Evolutionary conservation across 2,113 vertebrate species (phyloP).

Genomic region (Laticauda colubrina): DNA sequence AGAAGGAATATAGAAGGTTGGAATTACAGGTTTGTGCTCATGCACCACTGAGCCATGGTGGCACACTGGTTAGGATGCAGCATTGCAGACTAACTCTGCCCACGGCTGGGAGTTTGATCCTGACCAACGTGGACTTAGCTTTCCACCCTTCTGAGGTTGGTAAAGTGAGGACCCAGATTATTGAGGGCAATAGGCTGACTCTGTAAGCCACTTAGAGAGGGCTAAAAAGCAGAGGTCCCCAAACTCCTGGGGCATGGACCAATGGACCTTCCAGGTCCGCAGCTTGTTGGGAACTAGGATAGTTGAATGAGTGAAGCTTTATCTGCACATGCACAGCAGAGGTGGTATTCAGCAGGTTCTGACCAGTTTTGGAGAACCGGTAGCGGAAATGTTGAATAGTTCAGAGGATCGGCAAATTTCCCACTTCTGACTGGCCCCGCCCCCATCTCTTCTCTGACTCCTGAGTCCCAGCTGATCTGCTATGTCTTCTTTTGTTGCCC

Average conservation of each 20-base stretch:
- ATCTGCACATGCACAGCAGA: not conserved
- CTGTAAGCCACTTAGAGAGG: not conserved
- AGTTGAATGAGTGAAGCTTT: not conserved
- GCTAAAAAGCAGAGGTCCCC: not conserved
- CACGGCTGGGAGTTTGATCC: not conserved
- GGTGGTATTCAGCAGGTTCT: no score
- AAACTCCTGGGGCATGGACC: no score
- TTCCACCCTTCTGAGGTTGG: not conserved
- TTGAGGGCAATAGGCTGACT: not conserved
- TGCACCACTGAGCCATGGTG: not conserved
- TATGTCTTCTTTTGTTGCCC: no score
- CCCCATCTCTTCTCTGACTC: no score
- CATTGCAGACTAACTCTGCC: not conserved
- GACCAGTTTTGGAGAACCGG: no score
- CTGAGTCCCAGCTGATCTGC: no score
- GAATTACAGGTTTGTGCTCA: not conserved
- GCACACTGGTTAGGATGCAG: not conserved
- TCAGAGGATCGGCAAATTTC: no score
- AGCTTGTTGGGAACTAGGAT: not conserved
- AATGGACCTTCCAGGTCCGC: fast-evolving
- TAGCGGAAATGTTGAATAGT: no score
- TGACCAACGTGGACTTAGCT: not conserved
- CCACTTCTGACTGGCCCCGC: no score
- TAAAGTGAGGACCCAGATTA: not conserved
- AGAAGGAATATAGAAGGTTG: not conserved